Conservation (phyloP, 2,888 invertebrate species). For the Eupithecia pulchellata region DNA sequence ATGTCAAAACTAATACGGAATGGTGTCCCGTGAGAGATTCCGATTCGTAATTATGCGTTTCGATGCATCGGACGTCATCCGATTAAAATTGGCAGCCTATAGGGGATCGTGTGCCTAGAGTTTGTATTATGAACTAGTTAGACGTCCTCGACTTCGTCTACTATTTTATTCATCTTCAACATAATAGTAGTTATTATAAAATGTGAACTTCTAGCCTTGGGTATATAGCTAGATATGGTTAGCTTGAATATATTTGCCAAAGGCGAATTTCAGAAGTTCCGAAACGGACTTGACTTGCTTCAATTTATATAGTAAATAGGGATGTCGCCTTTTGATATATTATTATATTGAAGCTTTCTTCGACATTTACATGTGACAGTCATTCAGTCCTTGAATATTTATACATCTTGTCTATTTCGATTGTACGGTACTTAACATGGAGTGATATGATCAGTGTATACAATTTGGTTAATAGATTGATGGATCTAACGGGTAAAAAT, state of each 20-base stretch:
- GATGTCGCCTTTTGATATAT: background rate
- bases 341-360: background rate
- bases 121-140: conserved; percentile 31
- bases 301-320: too few relatives aligned
- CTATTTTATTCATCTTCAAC: background rate
- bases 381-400: background rate
- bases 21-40: conserved; percentile 79
- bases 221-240: background rate
- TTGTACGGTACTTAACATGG: conserved; percentile 39
- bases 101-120: conserved; percentile 63
- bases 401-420: background rate
- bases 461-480: conserved; percentile 32
- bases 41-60: conserved; percentile 81
- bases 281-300: background rate
- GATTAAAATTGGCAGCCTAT: conserved; percentile 83
- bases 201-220: background rate
- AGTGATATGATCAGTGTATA: conserved; percentile 31
- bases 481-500: conserved; percentile 20
- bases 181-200: background rate
- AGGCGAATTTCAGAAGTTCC: background rate
- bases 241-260: background rate
- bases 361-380: background rate
- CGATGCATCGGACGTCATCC: conserved; percentile 77
- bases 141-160: background rate
- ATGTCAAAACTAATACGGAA: conserved; percentile 84